A percentile compares a stretch with the other conserved stretches of the same genome.
These are phyloP conservation scores for Dendrolimus kikuchii DNA, from an alignment of 1,140 invertebrate genomes.

Conservation along the genomic window DNA sequence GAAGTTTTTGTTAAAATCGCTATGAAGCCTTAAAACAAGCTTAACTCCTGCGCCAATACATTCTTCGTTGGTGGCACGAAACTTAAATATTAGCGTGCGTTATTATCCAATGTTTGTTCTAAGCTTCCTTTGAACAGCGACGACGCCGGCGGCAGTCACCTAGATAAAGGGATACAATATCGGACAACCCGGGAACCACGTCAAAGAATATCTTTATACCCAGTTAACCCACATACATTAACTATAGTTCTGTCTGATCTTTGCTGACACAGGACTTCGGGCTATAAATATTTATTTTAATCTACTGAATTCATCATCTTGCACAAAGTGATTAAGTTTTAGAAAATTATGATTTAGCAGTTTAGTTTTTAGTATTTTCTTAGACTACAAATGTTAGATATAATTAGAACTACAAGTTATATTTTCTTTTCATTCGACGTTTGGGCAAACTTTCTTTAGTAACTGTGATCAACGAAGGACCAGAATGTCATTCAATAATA, in stretches of 20 bases:
- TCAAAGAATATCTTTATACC: slow-evolving; percentile 1
- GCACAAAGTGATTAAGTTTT: too few species aligned
- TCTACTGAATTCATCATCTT: too few species aligned
- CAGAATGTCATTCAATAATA: too few species aligned
- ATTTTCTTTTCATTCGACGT: too few species aligned
- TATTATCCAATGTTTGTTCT: slow-evolving; percentile 45
- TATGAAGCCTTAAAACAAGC: too few species aligned
- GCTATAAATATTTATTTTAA: background rate
- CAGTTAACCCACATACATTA: slow-evolving; percentile 5
- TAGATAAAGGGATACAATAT: slow-evolving; percentile 32
- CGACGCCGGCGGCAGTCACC: slow-evolving; percentile 26
- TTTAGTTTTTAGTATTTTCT: too few species aligned
- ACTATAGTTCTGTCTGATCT: slow-evolving; percentile 10
- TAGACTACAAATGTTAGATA: too few species aligned
- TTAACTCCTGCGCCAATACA: background rate
- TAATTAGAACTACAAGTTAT: too few species aligned
- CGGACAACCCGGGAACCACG: slow-evolving; percentile 3
- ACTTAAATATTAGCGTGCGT: slow-evolving; percentile 57
- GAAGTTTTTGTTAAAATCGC: too few species aligned
- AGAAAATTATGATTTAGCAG: too few species aligned
- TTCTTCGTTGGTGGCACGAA: slow-evolving; percentile 31
- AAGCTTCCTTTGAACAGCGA: slow-evolving; percentile 41
- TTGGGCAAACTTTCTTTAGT: too few species aligned
- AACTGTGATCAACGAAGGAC: too few species aligned
- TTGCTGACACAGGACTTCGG: slow-evolving; percentile 14